These are phyloP conservation scores for Scleropages formosus DNA, from an alignment of 2,797 vertebrate genomes.

Conservation along the genomic window DNA sequence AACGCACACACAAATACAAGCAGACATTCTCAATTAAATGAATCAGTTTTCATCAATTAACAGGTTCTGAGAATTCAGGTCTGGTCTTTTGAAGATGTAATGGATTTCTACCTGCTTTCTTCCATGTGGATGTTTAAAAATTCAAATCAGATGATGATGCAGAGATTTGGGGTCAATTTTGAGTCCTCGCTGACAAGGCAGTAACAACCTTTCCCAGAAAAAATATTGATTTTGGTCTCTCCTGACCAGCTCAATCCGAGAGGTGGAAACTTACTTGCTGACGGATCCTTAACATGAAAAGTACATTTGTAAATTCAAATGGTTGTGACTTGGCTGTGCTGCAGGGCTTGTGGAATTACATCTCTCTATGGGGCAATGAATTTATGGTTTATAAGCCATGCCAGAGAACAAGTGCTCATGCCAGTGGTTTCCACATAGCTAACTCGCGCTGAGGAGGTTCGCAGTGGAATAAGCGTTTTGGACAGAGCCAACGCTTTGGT, in stretches of 20 bases:
- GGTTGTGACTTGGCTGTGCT: conserved; percentile 47
- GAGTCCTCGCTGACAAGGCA: background rate
- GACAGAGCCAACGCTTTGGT: conserved; percentile 44
- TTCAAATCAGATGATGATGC: background rate
- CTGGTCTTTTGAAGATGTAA: background rate
- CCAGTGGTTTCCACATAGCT: conserved; percentile 58
- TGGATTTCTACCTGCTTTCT: background rate
- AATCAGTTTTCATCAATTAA: background rate
- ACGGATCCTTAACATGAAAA: conserved; percentile 43
- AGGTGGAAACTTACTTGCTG: conserved; percentile 36
- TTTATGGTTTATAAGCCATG: conserved; percentile 58
- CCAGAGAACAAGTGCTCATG: conserved; percentile 65
- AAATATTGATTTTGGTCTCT: background rate
- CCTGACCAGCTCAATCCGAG: background rate
- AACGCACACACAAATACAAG: too few species aligned
- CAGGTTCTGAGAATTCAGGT: conserved; percentile 10
- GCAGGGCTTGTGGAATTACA: conserved; percentile 52
- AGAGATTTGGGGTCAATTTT: background rate
- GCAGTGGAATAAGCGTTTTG: conserved; percentile 38
- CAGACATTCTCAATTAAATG: background rate
- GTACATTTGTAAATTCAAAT: conserved; percentile 33
- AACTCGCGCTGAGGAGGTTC: conserved; percentile 41
- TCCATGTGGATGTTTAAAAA: background rate
- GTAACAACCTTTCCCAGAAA: background rate
- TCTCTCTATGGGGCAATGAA: conserved; percentile 60